Evolutionary conservation across 2,113 vertebrate species (phyloP).

Genomic region (Megaptera novaeangliae): DNA sequence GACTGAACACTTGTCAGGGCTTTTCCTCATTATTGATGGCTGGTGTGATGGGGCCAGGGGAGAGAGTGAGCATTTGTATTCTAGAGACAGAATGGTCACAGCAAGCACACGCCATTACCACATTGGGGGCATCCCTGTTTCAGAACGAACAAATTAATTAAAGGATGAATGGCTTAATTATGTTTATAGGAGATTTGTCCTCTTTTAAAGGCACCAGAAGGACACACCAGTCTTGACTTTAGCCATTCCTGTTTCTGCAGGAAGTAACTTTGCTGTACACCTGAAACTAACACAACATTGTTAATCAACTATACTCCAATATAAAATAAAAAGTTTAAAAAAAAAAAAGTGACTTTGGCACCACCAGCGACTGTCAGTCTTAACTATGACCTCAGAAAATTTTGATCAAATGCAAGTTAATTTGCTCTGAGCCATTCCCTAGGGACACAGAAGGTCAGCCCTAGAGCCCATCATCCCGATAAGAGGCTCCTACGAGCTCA

Average conservation of each 20-base stretch:
- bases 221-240: not conserved
- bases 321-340: too few species aligned
- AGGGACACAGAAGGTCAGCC: not conserved
- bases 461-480: not conserved
- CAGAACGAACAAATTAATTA: not conserved
- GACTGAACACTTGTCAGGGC: not conserved
- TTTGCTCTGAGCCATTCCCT: not conserved
- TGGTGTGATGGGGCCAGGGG: rapidly evolving
- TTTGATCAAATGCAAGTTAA: not conserved
- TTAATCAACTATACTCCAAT: too few species aligned
- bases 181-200: not conserved
- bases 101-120: not conserved
- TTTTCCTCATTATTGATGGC: not conserved
- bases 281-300: too few species aligned
- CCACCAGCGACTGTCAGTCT: not conserved
- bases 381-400: not conserved
- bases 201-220: not conserved
- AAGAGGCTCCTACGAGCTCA: not conserved
- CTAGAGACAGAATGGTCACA: not conserved
- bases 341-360: not conserved
- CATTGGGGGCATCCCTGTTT: not conserved
- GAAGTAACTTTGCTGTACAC: not conserved
- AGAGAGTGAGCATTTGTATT: not conserved
- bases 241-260: not conserved
- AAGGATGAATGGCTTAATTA: not conserved